A percentile compares a stretch with the other conserved stretches of the same genome.
Conservation (phyloP, 23 tunicate genomes). For the Botrylloides violaceus region DNA sequence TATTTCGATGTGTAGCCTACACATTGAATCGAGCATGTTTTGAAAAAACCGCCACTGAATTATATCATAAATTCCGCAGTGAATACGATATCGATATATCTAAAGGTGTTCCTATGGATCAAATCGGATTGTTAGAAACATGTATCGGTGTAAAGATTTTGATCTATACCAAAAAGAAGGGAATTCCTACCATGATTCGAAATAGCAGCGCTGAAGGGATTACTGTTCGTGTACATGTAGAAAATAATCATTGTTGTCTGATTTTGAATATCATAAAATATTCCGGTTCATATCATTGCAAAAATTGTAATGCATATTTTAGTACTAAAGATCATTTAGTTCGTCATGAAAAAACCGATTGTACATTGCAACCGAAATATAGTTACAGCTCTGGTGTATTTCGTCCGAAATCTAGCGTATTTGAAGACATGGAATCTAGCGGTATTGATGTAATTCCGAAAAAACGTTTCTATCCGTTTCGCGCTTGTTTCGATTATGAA, state of each 20-base stretch:
- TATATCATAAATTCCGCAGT: neutral
- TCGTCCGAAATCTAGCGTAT: neutral
- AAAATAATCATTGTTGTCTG: neutral
- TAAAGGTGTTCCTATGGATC: neutral
- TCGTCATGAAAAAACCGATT: neutral
- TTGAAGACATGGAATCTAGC: neutral
- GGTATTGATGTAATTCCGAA: neutral
- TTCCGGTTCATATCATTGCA: neutral
- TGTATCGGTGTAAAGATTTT: neutral
- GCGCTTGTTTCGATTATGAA: neutral
- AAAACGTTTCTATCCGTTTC: neutral
- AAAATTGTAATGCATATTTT: neutral
- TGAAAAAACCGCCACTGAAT: neutral
- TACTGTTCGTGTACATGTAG: neutral
- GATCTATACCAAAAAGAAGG: neutral
- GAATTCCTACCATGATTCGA: neutral
- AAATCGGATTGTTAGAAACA: neutral
- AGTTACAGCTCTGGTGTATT: neutral
- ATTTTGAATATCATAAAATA: neutral
- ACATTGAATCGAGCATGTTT: neutral
- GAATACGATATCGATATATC: neutral
- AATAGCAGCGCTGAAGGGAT: neutral
- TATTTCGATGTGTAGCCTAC: neutral
- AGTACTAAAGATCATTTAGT: neutral
- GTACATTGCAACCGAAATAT: neutral